Percentiles rank a stretch among this genome's conserved stretches.
phyloP scores from a whole-genome alignment of 1,140 invertebrate species.

The Coenobita brevimanus region DNA sequence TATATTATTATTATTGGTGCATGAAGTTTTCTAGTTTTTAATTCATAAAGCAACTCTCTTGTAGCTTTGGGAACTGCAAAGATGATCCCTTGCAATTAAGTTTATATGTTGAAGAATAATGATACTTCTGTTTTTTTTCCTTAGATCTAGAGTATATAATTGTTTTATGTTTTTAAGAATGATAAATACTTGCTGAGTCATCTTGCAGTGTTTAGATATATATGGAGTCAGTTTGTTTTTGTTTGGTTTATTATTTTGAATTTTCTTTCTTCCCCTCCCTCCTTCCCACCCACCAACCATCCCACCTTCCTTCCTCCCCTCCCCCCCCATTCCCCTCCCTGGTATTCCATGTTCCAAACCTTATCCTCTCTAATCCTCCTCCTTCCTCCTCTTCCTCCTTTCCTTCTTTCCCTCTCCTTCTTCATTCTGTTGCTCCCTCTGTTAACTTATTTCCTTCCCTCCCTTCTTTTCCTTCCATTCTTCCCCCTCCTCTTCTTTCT shows the following conservation, averaged over 20 bases:
- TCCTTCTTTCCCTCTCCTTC: not conserved
- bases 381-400: too few relatives aligned
- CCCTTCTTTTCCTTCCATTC: not conserved
- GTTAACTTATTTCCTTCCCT: too few relatives aligned
- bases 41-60: too few relatives aligned
- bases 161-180: not conserved
- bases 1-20: too few relatives aligned
- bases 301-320: too few relatives aligned
- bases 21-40: not conserved
- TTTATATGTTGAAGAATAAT: conserved; percentile 19
- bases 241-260: too few relatives aligned
- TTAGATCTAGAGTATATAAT: not conserved
- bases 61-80: conserved; percentile 2
- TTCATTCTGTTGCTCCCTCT: not conserved
- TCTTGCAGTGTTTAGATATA: not conserved
- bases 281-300: too few relatives aligned
- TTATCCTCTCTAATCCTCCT: not conserved
- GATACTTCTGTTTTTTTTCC: too few relatives aligned
- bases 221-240: not conserved
- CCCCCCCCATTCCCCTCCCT: too few relatives aligned
- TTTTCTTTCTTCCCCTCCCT: too few relatives aligned
- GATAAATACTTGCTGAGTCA: not conserved
- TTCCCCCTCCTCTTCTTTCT: too few relatives aligned
- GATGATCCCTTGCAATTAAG: not conserved
- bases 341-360: too few relatives aligned